Percentiles rank a stretch among this genome's conserved stretches.
Evolutionary conservation across 2,113 vertebrate species (phyloP).

Genomic region (Taxidea taxus): DNA sequence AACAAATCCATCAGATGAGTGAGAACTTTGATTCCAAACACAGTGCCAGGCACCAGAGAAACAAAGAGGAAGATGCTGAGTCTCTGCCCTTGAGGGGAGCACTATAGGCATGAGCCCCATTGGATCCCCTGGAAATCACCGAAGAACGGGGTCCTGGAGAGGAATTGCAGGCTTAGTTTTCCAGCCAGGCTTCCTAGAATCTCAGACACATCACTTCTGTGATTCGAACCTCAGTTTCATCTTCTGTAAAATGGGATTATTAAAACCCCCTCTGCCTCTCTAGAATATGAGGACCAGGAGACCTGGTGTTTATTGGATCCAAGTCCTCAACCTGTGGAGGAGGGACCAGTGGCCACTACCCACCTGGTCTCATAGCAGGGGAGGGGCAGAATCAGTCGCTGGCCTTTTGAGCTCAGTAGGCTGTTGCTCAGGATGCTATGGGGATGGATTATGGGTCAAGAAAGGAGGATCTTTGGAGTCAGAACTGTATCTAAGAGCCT

Average conservation of each 20-base stretch:
- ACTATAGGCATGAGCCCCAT: neutral
- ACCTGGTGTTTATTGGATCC: neutral
- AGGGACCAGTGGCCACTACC: rapidly evolving
- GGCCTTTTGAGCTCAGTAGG: neutral
- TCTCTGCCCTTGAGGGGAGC: neutral
- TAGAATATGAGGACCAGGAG: neutral
- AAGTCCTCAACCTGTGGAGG: rapidly evolving
- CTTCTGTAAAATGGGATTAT: neutral
- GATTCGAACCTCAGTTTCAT: neutral
- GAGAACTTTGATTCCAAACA: neutral
- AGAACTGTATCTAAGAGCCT: neutral
- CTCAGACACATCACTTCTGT: neutral
- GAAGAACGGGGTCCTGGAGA: neutral
- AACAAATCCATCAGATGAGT: neutral
- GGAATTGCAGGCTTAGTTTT: neutral
- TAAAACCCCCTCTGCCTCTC: neutral
- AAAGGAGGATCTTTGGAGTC: neutral
- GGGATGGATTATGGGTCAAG: neutral
- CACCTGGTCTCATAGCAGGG: neutral
- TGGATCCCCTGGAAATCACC: neutral
- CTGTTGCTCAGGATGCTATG: neutral
- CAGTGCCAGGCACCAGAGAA: neutral
- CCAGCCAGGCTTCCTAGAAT: neutral
- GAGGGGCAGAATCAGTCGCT: neutral
- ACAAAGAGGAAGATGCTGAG: neutral